These are phyloP conservation scores for Aurelia aurita complex sp. Pacific DNA, from an alignment of 30 jellyfish, hydroid and myxozoan genomes.

Conservation along the genomic window DNA sequence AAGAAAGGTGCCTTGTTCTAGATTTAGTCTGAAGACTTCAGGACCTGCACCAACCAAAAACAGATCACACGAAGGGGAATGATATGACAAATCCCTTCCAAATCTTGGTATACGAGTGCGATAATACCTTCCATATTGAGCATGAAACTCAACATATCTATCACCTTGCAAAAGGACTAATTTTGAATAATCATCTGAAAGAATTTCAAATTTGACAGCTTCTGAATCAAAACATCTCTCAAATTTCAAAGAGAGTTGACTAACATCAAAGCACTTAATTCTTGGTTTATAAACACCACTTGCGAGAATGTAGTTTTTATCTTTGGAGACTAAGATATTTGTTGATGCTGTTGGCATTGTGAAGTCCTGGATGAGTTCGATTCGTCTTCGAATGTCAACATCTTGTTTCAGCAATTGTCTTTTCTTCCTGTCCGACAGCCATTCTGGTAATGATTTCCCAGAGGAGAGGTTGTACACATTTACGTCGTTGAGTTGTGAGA, in stretches of 20 bases:
- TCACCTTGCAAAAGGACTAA: slow-evolving; percentile 86
- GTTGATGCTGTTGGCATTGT: slow-evolving; percentile 99
- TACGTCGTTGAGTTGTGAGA: slow-evolving; percentile 89
- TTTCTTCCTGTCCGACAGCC: slow-evolving; percentile 97
- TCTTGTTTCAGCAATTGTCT: slow-evolving; percentile 95
- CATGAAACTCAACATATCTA: slow-evolving; percentile 96
- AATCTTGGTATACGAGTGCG: slow-evolving; percentile 98
- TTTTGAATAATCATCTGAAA: slow-evolving; percentile 98
- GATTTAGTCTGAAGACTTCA: slow-evolving; percentile 85
- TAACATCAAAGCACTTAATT: slow-evolving; percentile 89
- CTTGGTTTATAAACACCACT: slow-evolving; percentile 98
- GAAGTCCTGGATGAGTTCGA: slow-evolving; percentile 97
- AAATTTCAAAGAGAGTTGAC: slow-evolving; percentile 84
- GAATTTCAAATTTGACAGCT: slow-evolving; percentile 85
- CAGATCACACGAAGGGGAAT: slow-evolving; percentile 92
- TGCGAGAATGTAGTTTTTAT: slow-evolving; percentile 83
- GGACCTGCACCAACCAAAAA: slow-evolving; percentile 95
- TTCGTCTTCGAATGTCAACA: slow-evolving; percentile 87
- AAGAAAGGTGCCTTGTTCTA: slow-evolving; percentile 94
- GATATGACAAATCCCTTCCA: slow-evolving; percentile 97
- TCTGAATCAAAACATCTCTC: slow-evolving; percentile 97
- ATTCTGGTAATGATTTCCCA: slow-evolving; percentile 98
- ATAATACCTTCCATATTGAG: slow-evolving; percentile 97
- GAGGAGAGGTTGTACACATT: slow-evolving; percentile 96
- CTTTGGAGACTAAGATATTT: slow-evolving; percentile 76